These are phyloP conservation scores for Pentamera pediparva DNA, from an alignment of 53 echinoderm and acorn worm species.

Conservation along the genomic window DNA sequence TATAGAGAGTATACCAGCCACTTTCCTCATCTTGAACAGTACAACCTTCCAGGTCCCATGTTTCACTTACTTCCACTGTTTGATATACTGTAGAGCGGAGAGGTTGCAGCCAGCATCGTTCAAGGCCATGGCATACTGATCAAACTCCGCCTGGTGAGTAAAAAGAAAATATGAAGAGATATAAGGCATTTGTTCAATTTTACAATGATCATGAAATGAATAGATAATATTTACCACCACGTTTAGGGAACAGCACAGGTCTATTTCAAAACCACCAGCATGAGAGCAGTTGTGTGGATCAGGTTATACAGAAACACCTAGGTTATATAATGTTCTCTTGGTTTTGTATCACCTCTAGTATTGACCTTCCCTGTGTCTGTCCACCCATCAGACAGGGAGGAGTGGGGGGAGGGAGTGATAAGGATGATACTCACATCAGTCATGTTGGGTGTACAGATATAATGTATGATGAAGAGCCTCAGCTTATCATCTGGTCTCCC, in stretches of 20 bases:
- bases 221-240: too few species aligned
- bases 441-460: constrained; percentile 71
- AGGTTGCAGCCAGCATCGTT: constrained; percentile 90
- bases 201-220: not conserved
- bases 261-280: too few species aligned
- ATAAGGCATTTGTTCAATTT: not conserved
- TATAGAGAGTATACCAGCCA: too few species aligned
- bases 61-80: constrained; percentile 96
- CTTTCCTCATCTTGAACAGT: too few species aligned
- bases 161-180: constrained; percentile 2
- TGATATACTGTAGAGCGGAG: constrained; percentile 83
- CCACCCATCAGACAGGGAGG: constrained; percentile 64
- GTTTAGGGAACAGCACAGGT: too few species aligned
- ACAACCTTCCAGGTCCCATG: too few species aligned
- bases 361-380: constrained; percentile 75
- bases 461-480: constrained; percentile 90
- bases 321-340: too few species aligned
- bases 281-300: too few species aligned
- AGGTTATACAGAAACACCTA: too few species aligned
- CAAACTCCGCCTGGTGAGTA: constrained; percentile 67
- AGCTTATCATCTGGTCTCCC: constrained; percentile 92
- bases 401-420: not conserved
- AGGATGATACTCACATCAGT: constrained; percentile 64
- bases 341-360: constrained; percentile 90
- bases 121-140: constrained; percentile 83